Evolutionary conservation across 2,113 vertebrate genomes (phyloP), one percentile per base, ranked within the genome.

Genomic region (Genyomyrus donnyi): DNA sequence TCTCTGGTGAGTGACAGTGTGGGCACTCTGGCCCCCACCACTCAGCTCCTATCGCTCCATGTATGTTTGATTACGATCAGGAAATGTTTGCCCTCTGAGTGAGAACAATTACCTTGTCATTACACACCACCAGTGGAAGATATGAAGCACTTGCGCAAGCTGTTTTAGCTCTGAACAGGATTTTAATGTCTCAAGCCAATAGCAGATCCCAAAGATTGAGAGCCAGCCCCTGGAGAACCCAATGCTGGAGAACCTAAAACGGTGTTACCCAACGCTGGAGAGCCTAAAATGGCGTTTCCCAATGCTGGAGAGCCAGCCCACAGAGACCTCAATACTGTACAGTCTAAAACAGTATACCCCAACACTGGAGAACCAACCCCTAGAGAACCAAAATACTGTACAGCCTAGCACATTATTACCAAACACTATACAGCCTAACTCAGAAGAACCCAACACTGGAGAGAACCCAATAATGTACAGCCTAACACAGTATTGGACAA

Each of bases 1-100:
- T 99, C 84, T 97, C 98, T 89, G 98, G 98, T 98, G 89, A 39
- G 92, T 5, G 21, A 39, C 39, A 24, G 35, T n/a, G 46, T 31
- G 24, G 3, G n/a, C 24, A 1, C 48, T 1, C 19, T 11, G 0
- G 0, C 21, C 17, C 9, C 35, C 2, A 4, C 11, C n/a, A 24
- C 10, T 77, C 27, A 0, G 27, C 1, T n/a, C 5, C 15, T 8
- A 7, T 21, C n/a, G 1, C 7, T 21, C 52, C 49, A 42, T 39
- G 27, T 87, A 15, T 58, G 31, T 58, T 4, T 88, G 70, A 35
- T 77, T 39, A 5, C 70, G 11, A 70, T 48, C 42, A 48, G 80
- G 7, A 39, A 21, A 48, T 39, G 39, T 84, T n/a, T 3, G 1
- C 31, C 80, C 42, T 46, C 8, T 17, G 87, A 66, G 84, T 70